A percentile compares a stretch with the other conserved stretches of the same genome.
Conservation (phyloP, 2,113 vertebrate species). For the Elgaria multicarinata region DNA sequence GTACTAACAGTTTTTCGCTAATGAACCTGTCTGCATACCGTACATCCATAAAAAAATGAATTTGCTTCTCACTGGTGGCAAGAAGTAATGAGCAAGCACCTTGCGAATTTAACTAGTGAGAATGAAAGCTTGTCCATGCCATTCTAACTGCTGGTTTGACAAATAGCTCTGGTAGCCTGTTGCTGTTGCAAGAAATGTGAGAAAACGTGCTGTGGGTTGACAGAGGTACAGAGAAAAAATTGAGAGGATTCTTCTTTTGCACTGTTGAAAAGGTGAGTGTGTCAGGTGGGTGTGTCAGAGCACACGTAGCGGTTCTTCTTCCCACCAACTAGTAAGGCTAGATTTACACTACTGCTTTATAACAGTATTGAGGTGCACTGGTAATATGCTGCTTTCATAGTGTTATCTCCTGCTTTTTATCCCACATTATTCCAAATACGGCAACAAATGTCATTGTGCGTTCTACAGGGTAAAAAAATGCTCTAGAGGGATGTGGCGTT, state of each 20-base stretch:
- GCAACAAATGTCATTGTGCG: too few species aligned
- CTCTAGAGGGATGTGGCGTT: too few species aligned
- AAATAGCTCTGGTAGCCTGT: background rate
- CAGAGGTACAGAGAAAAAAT: background rate
- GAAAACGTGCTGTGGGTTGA: background rate
- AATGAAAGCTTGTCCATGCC: slow-evolving; percentile 8
- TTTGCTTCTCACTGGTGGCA: background rate
- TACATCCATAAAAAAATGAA: slow-evolving; percentile 34
- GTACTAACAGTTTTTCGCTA: slow-evolving; percentile 39
- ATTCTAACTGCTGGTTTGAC: slow-evolving; percentile 1
- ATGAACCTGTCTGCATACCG: slow-evolving; percentile 20
- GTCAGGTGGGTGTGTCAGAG: background rate
- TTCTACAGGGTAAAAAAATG: too few species aligned
- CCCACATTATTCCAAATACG: too few species aligned
- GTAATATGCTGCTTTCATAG: too few species aligned
- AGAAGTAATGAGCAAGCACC: slow-evolving; percentile 6
- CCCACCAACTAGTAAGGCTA: background rate
- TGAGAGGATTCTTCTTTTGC: background rate
- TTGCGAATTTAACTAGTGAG: slow-evolving; percentile 4
- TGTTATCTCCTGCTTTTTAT: too few species aligned
- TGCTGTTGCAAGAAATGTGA: background rate
- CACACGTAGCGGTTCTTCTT: background rate
- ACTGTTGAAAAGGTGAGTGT: background rate
- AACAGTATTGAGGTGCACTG: too few species aligned
- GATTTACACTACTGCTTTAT: too few species aligned